Evolutionary conservation across 2,888 invertebrate species (phyloP), one percentile per base, ranked within the genome.

Genomic region (Ophion obscuratus): DNA sequence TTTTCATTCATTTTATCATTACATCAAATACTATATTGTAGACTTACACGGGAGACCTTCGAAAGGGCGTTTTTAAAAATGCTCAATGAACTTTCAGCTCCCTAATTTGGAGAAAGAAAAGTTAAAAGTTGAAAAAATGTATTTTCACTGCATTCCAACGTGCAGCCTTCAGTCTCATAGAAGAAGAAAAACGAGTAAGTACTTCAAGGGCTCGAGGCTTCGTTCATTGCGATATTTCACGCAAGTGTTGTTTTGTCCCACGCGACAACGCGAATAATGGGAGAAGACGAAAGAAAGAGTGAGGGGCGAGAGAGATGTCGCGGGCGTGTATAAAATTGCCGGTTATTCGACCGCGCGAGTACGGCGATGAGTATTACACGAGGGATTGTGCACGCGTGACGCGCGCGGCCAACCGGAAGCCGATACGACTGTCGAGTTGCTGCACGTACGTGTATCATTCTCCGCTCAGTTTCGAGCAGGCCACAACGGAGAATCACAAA

Each of bases 381-480:
- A 59, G 59, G 40, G 59, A 78, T 7, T 61, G 62, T 44, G 68
- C 44, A 24, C 57, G 77, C 67, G 57, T 77, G 77, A 77, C 59
- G 67, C 77, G 47, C 59, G 67, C 77, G 47, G 77, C 57, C 24
- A n/a, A 59, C 77, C 77, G 67, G 77, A 78, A 78, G 77, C 68
- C 68, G 24, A 67, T 40, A 36, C 40, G 68, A 59, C 77, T 78
- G 40, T 40, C 44, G 47, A 75, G 77, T 66, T 14, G 47, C 14
- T 64, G 64, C 64, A 64, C 64, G 64, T 64, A 64, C 24, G 20
- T 20, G 5, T 61, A 57, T 31, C 36, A 31, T 74, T 61, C 44
- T 47, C n/a, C 75, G 11, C 36, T 40, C 66, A 66, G 74, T 40
- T 57, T 17, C 77, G 68, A 59, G 67, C 66, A 20, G 62, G 31